Percentiles rank a stretch among this genome's conserved stretches.
phyloP scores from a whole-genome alignment of 2,888 invertebrate species.

The Melanostoma mellinum region DNA sequence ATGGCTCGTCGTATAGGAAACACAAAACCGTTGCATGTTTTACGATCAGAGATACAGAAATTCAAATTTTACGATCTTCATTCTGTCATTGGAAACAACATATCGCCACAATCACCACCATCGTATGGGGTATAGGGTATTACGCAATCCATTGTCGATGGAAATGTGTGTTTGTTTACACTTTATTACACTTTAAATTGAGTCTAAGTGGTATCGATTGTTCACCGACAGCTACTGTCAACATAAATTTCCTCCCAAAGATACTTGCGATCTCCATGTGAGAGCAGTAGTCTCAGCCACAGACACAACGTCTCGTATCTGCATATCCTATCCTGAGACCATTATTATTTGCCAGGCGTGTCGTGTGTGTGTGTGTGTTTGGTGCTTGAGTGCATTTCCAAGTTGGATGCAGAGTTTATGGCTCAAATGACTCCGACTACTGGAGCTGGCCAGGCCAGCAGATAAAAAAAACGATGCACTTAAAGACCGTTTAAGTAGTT shows the following conservation, averaged over 20 bases:
- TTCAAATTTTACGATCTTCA: slow-evolving; percentile 66
- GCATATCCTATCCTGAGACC: slow-evolving; percentile 29
- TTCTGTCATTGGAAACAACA: slow-evolving; percentile 22
- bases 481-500: slow-evolving; percentile 52
- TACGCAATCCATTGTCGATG: slow-evolving; percentile 60
- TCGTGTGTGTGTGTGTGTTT: slow-evolving; percentile 4
- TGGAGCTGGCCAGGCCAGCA: slow-evolving; percentile 11
- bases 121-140: slow-evolving; percentile 6
- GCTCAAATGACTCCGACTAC: slow-evolving; percentile 43
- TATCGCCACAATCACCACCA: not conserved
- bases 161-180: slow-evolving; percentile 54
- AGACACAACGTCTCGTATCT: slow-evolving; percentile 1
- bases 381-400: slow-evolving; percentile 68
- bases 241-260: slow-evolving; percentile 53
- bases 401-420: slow-evolving; percentile 57
- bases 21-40: slow-evolving; percentile 28
- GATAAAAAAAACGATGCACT: slow-evolving; percentile 34
- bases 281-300: slow-evolving; percentile 28
- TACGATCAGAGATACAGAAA: slow-evolving; percentile 47
- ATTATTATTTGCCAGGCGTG: slow-evolving; percentile 32
- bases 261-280: slow-evolving; percentile 24
- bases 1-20: slow-evolving; percentile 2
- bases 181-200: slow-evolving; percentile 61
- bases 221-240: slow-evolving; percentile 71
- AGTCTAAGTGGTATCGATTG: slow-evolving; percentile 70